Conservation (phyloP, 2,797 vertebrate species). For the Sebastes wilsoni region DNA sequence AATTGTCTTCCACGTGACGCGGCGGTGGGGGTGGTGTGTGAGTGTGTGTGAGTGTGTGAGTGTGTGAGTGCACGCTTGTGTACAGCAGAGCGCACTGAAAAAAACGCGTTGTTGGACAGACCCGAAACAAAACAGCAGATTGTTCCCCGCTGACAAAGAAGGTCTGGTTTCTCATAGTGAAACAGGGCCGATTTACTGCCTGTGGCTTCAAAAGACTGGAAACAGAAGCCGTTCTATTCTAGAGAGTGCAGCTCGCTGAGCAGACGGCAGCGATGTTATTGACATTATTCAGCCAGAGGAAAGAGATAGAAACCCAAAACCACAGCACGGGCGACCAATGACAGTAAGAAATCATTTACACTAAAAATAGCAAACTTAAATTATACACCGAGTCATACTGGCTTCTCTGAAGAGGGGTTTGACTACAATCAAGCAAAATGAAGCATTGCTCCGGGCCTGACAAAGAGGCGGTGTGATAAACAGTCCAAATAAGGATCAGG, state of each 20-base stretch:
- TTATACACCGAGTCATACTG: slow-evolving; percentile 18
- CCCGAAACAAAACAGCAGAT: slow-evolving; percentile 73
- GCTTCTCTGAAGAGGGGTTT: slow-evolving; percentile 14
- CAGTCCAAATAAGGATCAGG: slow-evolving; percentile 26
- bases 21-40: slow-evolving; percentile 19
- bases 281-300: slow-evolving; percentile 54
- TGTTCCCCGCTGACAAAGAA: slow-evolving; percentile 78
- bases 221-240: slow-evolving; percentile 67
- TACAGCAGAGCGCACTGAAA: slow-evolving; percentile 38
- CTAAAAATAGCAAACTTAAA: slow-evolving; percentile 44
- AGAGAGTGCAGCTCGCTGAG: slow-evolving; percentile 63
- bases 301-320: slow-evolving; percentile 6
- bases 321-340: slow-evolving; percentile 10
- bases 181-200: slow-evolving; percentile 76
- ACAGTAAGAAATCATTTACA: slow-evolving; percentile 26
- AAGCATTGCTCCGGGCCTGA: slow-evolving; percentile 1
- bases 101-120: slow-evolving; percentile 72
- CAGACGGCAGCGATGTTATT: slow-evolving; percentile 55
- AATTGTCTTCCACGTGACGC: slow-evolving; percentile 67
- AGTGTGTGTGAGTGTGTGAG: background rate
- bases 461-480: slow-evolving; percentile 13
- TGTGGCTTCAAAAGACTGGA: slow-evolving; percentile 75
- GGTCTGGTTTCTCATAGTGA: slow-evolving; percentile 78
- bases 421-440: background rate
- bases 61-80: slow-evolving; percentile 10